These are phyloP conservation scores for Dendrolimus kikuchii DNA, from an alignment of 1,140 invertebrate species.

Conservation along the genomic window DNA sequence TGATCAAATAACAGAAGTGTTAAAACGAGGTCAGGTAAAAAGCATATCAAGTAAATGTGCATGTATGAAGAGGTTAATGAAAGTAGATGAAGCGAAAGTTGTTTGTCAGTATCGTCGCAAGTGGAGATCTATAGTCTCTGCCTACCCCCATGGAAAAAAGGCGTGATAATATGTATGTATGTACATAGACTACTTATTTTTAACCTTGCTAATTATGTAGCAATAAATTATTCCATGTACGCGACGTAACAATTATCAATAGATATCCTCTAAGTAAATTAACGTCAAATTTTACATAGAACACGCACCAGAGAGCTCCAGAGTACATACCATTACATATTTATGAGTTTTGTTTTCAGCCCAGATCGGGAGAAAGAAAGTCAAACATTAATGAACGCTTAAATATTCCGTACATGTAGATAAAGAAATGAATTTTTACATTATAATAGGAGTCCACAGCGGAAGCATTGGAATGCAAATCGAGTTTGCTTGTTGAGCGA, in stretches of 20 bases:
- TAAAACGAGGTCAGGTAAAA: too few relatives aligned
- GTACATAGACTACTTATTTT: too few relatives aligned
- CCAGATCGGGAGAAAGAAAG: slow-evolving; percentile 56
- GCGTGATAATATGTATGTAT: too few relatives aligned
- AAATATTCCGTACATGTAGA: slow-evolving; percentile 65
- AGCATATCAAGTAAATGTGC: too few relatives aligned
- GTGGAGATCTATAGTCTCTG: too few relatives aligned
- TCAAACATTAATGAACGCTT: slow-evolving; percentile 68
- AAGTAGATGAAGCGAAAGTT: too few relatives aligned
- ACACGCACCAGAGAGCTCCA: slow-evolving; percentile 24
- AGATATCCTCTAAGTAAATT: slow-evolving; percentile 46
- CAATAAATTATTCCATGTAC: slow-evolving; percentile 23
- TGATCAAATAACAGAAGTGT: too few relatives aligned
- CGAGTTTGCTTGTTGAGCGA: slow-evolving; percentile 12
- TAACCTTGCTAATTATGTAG: slow-evolving; percentile 7
- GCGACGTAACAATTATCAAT: slow-evolving; percentile 10
- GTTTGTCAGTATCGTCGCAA: too few relatives aligned
- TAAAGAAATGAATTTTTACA: slow-evolving; percentile 63
- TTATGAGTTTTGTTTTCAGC: slow-evolving; percentile 62
- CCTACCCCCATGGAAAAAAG: too few relatives aligned
- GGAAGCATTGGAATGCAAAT: slow-evolving; percentile 47
- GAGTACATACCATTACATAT: slow-evolving; percentile 51
- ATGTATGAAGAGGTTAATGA: too few relatives aligned
- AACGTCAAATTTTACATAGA: slow-evolving; percentile 47
- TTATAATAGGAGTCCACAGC: slow-evolving; percentile 40